A percentile compares a stretch with the other conserved stretches of the same genome.
These are phyloP conservation scores for Stigmatopora nigra DNA, from an alignment of 2,113 vertebrate species.

Conservation along the genomic window DNA sequence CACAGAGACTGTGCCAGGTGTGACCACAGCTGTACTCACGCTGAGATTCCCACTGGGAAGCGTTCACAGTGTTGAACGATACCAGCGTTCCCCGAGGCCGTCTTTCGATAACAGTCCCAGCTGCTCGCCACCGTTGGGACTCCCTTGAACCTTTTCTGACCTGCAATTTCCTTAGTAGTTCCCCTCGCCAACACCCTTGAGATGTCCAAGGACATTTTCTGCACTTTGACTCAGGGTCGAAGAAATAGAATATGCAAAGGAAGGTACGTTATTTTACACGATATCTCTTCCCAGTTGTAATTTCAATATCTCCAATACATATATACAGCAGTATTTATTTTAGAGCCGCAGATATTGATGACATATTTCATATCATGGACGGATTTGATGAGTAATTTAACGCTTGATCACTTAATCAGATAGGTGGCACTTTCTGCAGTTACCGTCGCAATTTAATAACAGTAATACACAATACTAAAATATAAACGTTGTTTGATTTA, in stretches of 20 bases:
- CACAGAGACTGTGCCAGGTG: constrained; percentile 76
- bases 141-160: constrained; percentile 92
- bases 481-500: no score
- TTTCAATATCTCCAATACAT: constrained; percentile 50
- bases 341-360: no score
- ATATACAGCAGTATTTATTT: constrained; percentile 31
- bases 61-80: constrained; percentile 47
- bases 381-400: no score
- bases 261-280: constrained; percentile 69
- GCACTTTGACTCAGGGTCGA: constrained; percentile 96
- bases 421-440: no score
- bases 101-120: constrained; percentile 79
- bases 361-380: no score
- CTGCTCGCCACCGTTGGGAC: constrained; percentile 74
- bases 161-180: constrained; percentile 89
- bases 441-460: no score
- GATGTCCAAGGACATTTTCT: constrained; percentile 67
- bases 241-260: constrained; percentile 71
- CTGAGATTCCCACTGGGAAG: constrained; percentile 36
- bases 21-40: constrained; percentile 68
- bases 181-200: constrained; percentile 49
- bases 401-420: no score
- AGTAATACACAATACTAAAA: no score
- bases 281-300: constrained; percentile 54
- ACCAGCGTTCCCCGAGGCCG: constrained; percentile 61